These are phyloP conservation scores for Ptychoptera albimana DNA, from an alignment of 2,888 invertebrate genomes.

Conservation along the genomic window DNA sequence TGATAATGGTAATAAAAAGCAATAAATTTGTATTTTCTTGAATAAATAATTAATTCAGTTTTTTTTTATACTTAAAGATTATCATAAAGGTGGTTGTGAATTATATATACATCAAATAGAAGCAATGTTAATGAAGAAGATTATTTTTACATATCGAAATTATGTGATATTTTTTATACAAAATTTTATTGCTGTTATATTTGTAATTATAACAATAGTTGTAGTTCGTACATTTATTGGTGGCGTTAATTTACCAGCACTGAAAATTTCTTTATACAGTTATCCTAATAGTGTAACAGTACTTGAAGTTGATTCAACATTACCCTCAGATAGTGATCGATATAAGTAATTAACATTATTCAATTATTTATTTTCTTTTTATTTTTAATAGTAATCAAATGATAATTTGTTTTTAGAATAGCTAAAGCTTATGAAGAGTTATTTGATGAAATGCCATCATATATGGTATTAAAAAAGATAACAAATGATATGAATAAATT, in stretches of 20 bases:
- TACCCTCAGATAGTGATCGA: constrained; percentile 17
- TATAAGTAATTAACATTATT: no score
- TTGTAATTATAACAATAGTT: constrained; percentile 43
- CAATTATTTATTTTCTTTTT: background rate
- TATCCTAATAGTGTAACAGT: constrained; percentile 25
- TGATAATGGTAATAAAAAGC: no score
- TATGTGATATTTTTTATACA: no score
- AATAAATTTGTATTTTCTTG: no score
- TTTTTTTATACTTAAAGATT: no score
- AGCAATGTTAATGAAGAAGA: no score
- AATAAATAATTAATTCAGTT: no score
- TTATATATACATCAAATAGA: no score
- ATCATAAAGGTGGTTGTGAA: no score
- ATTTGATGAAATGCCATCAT: background rate
- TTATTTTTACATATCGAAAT: no score
- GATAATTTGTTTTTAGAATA: no score
- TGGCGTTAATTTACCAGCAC: constrained; percentile 38
- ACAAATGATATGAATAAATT: background rate
- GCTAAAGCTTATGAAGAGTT: background rate
- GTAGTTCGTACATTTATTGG: constrained; percentile 33
- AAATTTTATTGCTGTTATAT: constrained; percentile 38
- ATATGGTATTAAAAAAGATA: background rate
- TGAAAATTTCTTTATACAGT: constrained; percentile 36
- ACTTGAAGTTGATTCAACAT: constrained; percentile 18
- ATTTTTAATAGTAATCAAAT: no score